Conservation (phyloP, 2,113 vertebrate species). For the Salminus brasiliensis region DNA sequence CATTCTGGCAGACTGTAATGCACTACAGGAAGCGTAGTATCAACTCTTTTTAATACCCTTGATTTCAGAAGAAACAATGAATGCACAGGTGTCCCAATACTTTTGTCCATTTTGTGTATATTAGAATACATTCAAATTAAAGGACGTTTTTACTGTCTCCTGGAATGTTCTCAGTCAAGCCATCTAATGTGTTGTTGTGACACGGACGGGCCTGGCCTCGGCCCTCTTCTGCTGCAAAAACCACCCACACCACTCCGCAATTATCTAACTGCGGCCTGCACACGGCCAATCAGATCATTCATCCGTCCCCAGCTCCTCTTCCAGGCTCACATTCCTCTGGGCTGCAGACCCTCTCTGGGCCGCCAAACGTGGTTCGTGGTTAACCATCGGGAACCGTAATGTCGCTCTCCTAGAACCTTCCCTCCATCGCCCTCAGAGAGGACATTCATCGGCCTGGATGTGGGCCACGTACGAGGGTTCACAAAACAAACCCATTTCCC, state of each 20-base stretch:
- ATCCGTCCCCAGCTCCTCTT: background rate
- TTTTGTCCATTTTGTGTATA: no score
- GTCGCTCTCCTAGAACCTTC: background rate
- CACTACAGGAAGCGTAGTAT: no score
- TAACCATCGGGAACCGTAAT: conserved; percentile 39
- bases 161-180: no score
- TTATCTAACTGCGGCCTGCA: conserved; percentile 30
- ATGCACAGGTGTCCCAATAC: no score
- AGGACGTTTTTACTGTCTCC: no score
- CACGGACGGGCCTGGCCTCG: conserved; percentile 20
- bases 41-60: no score
- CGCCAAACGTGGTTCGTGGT: conserved; percentile 53
- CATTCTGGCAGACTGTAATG: no score
- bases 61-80: no score
- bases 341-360: conserved; percentile 11
- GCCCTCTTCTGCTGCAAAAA: conserved; percentile 4
- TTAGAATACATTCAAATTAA: no score
- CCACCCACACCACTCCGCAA: conserved; percentile 42
- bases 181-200: background rate
- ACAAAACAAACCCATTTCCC: conserved; percentile 20
- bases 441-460: background rate
- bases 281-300: background rate
- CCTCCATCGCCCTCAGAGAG: background rate
- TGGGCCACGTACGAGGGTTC: background rate
- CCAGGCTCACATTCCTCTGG: background rate